A percentile compares a stretch with the other conserved stretches of the same genome.
phyloP scores from a whole-genome alignment of 2,888 invertebrate species.

The Lithophane leautieri region DNA sequence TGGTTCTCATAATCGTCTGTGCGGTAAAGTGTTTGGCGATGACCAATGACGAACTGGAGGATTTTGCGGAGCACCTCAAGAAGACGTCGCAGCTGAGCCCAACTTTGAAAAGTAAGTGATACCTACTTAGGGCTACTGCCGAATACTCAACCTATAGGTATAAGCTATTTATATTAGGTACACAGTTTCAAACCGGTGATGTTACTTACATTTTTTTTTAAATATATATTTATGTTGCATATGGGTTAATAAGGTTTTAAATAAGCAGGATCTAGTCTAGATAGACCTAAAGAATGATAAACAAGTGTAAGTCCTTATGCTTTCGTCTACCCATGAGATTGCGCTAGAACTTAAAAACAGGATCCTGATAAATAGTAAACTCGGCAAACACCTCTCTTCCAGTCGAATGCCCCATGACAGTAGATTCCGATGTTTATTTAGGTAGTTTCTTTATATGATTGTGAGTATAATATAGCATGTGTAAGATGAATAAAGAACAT shows the following conservation, averaged over 20 bases:
- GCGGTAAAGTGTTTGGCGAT: conserved; percentile 81
- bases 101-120: conserved; percentile 85
- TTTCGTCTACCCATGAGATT: background rate
- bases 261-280: background rate
- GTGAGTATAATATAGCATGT: background rate
- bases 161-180: background rate
- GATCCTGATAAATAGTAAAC: background rate
- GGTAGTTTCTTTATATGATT: background rate
- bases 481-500: background rate
- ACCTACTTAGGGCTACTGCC: background rate
- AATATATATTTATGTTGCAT: too few relatives aligned
- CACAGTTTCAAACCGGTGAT: background rate
- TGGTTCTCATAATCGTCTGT: conserved; percentile 77
- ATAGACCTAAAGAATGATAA: background rate
- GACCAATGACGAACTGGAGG: conserved; percentile 82
- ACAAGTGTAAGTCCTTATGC: background rate
- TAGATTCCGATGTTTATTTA: background rate
- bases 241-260: too few relatives aligned
- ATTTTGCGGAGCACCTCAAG: conserved; percentile 83
- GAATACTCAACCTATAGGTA: background rate
- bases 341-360: background rate
- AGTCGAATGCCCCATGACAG: background rate
- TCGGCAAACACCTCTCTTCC: background rate
- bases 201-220: background rate
- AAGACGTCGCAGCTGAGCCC: conserved; percentile 85